Evolutionary conservation across 2,888 invertebrate genomes (phyloP).

Genomic region (Habroteleia sp.): DNA sequence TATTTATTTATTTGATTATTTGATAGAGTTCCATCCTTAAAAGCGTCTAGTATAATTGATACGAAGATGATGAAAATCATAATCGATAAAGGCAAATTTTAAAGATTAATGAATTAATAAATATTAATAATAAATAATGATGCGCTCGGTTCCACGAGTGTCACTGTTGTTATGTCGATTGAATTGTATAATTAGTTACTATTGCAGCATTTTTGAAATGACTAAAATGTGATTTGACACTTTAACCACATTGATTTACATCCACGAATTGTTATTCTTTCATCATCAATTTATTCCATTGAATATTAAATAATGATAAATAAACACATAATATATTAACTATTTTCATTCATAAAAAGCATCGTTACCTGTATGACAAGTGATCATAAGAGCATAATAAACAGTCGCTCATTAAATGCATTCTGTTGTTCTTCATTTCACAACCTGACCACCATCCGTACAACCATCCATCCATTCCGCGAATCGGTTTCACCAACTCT

Average conservation of each 20-base stretch:
- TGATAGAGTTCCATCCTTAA: conserved; percentile 63
- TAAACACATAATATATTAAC: conserved; percentile 81
- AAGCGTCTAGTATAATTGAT: conserved; percentile 61
- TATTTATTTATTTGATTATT: conserved; percentile 61
- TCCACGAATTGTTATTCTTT: conserved; percentile 80
- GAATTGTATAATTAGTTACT: conserved; percentile 63
- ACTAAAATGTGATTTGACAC: conserved; percentile 78
- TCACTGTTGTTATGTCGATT: conserved; percentile 60
- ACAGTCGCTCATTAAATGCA: conserved; percentile 82
- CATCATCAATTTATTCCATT: conserved; percentile 80
- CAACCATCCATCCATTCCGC: conserved; percentile 68
- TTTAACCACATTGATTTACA: conserved; percentile 80
- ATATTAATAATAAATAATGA: conserved; percentile 47
- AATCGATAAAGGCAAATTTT: conserved; percentile 29
- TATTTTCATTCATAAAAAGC: conserved; percentile 82
- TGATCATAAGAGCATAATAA: conserved; percentile 82
- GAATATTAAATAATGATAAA: conserved; percentile 81
- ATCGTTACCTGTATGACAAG: conserved; percentile 82
- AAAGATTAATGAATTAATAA: conserved; percentile 37
- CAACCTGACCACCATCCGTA: conserved; percentile 77
- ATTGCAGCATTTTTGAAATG: conserved; percentile 68
- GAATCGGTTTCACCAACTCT: conserved; percentile 60
- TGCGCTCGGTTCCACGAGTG: conserved; percentile 63
- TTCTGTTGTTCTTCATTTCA: conserved; percentile 82
- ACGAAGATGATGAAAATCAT: conserved; percentile 57